Evolutionary conservation across 2,113 vertebrate species (phyloP), one percentile per base, ranked within the genome.

Genomic region (Tretioscincus oriximinensis): DNA sequence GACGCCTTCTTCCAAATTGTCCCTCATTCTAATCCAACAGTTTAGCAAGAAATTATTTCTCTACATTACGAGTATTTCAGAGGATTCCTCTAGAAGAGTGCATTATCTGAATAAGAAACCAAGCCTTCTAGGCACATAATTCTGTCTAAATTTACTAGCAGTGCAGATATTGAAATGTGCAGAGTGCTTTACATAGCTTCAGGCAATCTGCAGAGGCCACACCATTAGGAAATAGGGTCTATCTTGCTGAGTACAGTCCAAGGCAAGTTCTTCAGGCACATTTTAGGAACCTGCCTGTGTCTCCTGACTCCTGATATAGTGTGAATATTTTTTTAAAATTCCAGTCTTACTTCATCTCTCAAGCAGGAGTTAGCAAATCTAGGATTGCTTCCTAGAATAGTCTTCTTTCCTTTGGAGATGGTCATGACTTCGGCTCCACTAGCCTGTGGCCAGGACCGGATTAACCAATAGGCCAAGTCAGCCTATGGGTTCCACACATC

Each of bases 101-200:
- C 11, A 21, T 47, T 18, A 80, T 71, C n/a, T 68, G 9, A 49
- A 79, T 31, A 64, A 83, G 70, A 80, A 14, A 9, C 21, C 0
- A 0, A 2, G 28, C 0, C 14, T 77, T 47, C 4, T 0, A 0
- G 54, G 20, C 41, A 86, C 73, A 35, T 41, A 41, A 41, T 5
- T 16, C 41, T 1, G 0, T 14, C 68, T 1, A 0, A 31, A 26
- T 14, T 31, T 65, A 66, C 8, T 65, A 21, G 22, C 21, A 41
- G 75, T n/a, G 35, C 45, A 87, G 24, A 20, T 58, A 61, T 14
- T 14, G 0, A 0, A 76, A 11, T 0, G 31, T n/a, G 14, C 3
- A 5, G 65, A 61, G 76, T 51, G 0, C 3, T 9, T 22, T 68
- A 66, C 35, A 86, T 18, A 45, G 70, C 29, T 80, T n/a, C 41